These are phyloP conservation scores for Euspilapteryx auroguttella DNA, from an alignment of 2,888 invertebrate species.

Conservation along the genomic window DNA sequence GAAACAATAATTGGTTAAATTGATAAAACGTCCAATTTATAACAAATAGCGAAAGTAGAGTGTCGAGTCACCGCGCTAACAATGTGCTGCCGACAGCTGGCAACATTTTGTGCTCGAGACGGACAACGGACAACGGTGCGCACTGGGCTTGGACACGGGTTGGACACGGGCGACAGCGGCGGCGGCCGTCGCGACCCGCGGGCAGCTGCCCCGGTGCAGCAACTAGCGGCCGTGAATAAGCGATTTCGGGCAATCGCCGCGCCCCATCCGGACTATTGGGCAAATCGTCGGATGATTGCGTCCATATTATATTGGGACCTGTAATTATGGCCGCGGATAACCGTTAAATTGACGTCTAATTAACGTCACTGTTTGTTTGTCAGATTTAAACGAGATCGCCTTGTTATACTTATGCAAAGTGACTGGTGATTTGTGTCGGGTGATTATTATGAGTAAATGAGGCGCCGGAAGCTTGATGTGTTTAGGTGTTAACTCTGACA, in stretches of 20 bases:
- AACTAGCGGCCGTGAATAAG: slow-evolving; percentile 52
- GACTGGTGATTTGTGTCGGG: too few relatives aligned
- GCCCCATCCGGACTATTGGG: background rate
- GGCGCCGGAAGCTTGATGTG: too few relatives aligned
- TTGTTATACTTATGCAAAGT: background rate
- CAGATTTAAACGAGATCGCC: background rate
- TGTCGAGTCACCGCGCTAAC: slow-evolving; percentile 19
- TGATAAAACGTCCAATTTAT: slow-evolving; percentile 10
- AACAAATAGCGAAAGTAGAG: slow-evolving; percentile 10
- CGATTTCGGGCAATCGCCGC: slow-evolving; percentile 29
- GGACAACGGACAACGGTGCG: too few relatives aligned
- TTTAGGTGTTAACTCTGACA: too few relatives aligned
- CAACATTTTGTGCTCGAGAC: too few relatives aligned
- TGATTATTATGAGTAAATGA: too few relatives aligned
- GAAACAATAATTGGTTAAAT: too few relatives aligned
- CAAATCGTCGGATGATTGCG: slow-evolving; percentile 1
- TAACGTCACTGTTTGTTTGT: background rate
- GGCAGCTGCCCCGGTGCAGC: slow-evolving; percentile 7
- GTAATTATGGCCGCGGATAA: background rate
- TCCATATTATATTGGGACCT: background rate
- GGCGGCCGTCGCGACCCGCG: background rate
- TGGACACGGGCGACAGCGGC: background rate
- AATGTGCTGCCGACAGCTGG: slow-evolving; percentile 11
- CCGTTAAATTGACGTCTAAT: slow-evolving; percentile 1
- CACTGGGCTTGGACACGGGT: too few relatives aligned